Percentiles rank a stretch among this genome's conserved stretches.
Evolutionary conservation across 2,797 vertebrate species (phyloP).

Genomic region (Eulemur rubriventer): DNA sequence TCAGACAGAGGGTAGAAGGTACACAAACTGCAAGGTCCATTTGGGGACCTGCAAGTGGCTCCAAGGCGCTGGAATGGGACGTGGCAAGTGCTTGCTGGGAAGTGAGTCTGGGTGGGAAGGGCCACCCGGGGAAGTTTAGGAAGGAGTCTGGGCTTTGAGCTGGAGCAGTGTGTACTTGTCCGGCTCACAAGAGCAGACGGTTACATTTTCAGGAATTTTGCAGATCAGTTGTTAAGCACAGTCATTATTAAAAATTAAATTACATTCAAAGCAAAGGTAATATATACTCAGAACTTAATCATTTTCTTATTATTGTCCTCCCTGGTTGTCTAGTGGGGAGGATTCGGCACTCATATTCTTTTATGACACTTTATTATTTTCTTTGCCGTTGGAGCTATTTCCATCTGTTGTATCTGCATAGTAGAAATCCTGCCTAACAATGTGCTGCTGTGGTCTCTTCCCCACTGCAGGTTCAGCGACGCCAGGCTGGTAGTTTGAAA

Average conservation of each 20-base stretch:
- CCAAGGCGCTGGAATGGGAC: not conserved
- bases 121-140: accelerated
- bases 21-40: not conserved
- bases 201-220: not conserved
- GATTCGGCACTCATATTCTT: not conserved
- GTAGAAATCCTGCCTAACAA: accelerated
- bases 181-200: not conserved
- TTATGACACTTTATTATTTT: accelerated
- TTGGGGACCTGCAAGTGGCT: not conserved
- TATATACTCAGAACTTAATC: not conserved
- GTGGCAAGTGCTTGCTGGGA: accelerated
- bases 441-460: accelerated
- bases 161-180: accelerated
- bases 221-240: not conserved
- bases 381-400: too few species aligned
- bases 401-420: not conserved
- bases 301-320: not conserved
- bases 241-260: not conserved
- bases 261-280: not conserved
- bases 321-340: not conserved
- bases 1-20: too few species aligned
- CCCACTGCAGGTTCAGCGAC: not conserved
- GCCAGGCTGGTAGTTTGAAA: not conserved
- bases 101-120: accelerated
- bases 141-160: not conserved